These are phyloP conservation scores for Corbicula japonica DNA, from an alignment of 2,888 invertebrate genomes.

Conservation along the genomic window DNA sequence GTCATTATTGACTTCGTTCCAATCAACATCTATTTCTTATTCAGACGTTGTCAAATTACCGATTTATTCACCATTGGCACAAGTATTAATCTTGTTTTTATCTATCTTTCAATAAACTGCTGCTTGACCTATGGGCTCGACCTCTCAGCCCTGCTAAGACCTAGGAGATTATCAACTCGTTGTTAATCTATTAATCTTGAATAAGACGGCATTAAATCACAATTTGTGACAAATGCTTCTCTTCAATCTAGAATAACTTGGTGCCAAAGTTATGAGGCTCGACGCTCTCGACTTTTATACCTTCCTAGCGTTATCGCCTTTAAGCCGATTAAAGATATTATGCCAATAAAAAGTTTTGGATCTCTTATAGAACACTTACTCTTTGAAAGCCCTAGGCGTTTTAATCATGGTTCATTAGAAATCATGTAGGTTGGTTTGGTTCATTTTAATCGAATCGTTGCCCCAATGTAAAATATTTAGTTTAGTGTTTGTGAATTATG, in stretches of 20 bases:
- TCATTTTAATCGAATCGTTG: too few relatives aligned
- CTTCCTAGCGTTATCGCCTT: too few relatives aligned
- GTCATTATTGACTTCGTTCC: neutral
- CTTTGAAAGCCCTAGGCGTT: too few relatives aligned
- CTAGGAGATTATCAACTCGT: conserved; percentile 35
- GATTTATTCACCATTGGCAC: conserved; percentile 17
- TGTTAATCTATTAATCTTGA: conserved; percentile 51
- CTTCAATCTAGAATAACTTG: conserved; percentile 16
- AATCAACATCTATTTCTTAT: conserved; percentile 13
- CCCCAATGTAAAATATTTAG: too few relatives aligned
- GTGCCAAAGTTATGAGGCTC: conserved; percentile 31
- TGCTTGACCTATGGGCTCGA: conserved; percentile 33
- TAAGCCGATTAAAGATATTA: too few relatives aligned
- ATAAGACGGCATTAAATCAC: conserved; percentile 51
- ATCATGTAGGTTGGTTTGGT: too few relatives aligned
- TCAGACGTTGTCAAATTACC: conserved; percentile 21
- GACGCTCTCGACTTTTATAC: too few relatives aligned
- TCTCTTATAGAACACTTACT: too few relatives aligned
- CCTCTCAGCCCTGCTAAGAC: conserved; percentile 33
- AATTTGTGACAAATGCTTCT: conserved; percentile 38
- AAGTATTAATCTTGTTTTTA: conserved; percentile 17
- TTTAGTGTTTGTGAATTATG: too few relatives aligned
- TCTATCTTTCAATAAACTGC: conserved; percentile 25
- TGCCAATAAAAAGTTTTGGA: too few relatives aligned
- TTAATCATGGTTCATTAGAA: too few relatives aligned